These are phyloP conservation scores for Hormaphis cornu DNA, from an alignment of 1,140 invertebrate species.

Conservation along the genomic window DNA sequence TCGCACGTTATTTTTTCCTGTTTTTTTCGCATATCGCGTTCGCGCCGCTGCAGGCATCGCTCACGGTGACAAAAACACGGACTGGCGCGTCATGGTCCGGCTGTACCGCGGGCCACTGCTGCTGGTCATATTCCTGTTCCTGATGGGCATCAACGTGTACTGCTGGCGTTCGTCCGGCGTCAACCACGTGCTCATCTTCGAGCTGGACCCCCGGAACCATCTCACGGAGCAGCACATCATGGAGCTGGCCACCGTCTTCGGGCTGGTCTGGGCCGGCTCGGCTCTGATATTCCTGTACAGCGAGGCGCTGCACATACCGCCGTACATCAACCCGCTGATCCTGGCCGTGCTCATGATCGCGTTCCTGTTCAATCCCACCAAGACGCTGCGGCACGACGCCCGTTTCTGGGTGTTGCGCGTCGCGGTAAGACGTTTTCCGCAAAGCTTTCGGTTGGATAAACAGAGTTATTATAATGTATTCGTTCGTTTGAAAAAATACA, in stretches of 20 bases:
- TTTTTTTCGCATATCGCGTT: too few relatives aligned
- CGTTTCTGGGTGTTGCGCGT: slow-evolving; percentile 72
- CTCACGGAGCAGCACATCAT: slow-evolving; percentile 92
- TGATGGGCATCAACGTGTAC: slow-evolving; percentile 95
- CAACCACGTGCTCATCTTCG: slow-evolving; percentile 98
- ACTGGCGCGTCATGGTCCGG: slow-evolving; percentile 69
- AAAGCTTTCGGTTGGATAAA: too few relatives aligned
- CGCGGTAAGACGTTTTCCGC: slow-evolving; percentile 50
- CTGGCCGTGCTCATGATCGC: slow-evolving; percentile 76
- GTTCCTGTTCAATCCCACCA: slow-evolving; percentile 87
- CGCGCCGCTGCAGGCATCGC: slow-evolving; percentile 52
- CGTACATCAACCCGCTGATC: slow-evolving; percentile 80
- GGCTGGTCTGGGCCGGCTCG: slow-evolving; percentile 88
- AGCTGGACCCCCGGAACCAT: slow-evolving; percentile 95
- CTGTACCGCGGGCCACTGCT: slow-evolving; percentile 89
- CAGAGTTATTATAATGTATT: too few relatives aligned
- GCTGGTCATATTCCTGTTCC: slow-evolving; percentile 85
- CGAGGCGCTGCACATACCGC: slow-evolving; percentile 74
- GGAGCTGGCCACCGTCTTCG: slow-evolving; percentile 89
- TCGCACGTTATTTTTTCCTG: too few relatives aligned
- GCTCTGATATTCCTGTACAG: slow-evolving; percentile 75
- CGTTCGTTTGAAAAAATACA: too few relatives aligned
- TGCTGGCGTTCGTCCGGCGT: slow-evolving; percentile 97
- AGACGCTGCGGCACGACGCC: slow-evolving; percentile 85
- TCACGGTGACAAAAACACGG: slow-evolving; percentile 52